A percentile compares a stretch with the other conserved stretches of the same genome.
These are phyloP conservation scores for Leptinotarsa tumamoca DNA, from an alignment of 2,888 invertebrate species.

Conservation along the genomic window DNA sequence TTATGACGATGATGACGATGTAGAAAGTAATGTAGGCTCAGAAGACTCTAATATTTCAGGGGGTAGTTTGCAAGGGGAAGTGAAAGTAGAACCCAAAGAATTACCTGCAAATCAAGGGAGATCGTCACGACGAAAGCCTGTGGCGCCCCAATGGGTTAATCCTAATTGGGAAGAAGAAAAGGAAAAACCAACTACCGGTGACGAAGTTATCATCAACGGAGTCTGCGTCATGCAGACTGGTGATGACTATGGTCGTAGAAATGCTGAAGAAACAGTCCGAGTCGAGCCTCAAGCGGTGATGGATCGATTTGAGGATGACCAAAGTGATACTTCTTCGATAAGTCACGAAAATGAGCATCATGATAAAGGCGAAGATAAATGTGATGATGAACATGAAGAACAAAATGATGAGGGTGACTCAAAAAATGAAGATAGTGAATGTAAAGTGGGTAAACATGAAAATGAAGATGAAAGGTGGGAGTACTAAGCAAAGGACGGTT, in stretches of 20 bases:
- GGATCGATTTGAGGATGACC: constrained; percentile 71
- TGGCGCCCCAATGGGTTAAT: constrained; percentile 97
- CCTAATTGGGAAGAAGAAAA: constrained; percentile 87
- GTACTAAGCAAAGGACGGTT: constrained; percentile 62
- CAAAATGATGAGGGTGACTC: constrained; percentile 53
- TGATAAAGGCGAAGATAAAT: constrained; percentile 52
- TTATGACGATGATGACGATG: constrained; percentile 85
- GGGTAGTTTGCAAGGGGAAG: constrained; percentile 70
- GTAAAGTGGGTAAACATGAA: constrained; percentile 72
- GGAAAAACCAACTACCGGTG: constrained; percentile 72
- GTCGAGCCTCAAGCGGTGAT: constrained; percentile 83
- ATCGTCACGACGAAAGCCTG: constrained; percentile 88
- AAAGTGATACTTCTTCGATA: constrained; percentile 68
- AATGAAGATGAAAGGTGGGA: constrained; percentile 75
- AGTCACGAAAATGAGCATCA: constrained; percentile 56
- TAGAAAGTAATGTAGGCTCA: constrained; percentile 80
- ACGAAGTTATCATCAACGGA: constrained; percentile 92
- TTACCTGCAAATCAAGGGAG: constrained; percentile 63
- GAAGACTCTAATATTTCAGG: constrained; percentile 71
- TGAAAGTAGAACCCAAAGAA: constrained; percentile 71
- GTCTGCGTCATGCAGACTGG: constrained; percentile 92
- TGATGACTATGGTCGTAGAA: constrained; percentile 75
- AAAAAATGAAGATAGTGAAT: constrained; percentile 55
- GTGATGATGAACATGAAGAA: constrained; percentile 56
- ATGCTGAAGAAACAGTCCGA: constrained; percentile 77